Conservation (phyloP, 2,888 invertebrate species). For the Parapristionchus giblindavisi region DNA sequence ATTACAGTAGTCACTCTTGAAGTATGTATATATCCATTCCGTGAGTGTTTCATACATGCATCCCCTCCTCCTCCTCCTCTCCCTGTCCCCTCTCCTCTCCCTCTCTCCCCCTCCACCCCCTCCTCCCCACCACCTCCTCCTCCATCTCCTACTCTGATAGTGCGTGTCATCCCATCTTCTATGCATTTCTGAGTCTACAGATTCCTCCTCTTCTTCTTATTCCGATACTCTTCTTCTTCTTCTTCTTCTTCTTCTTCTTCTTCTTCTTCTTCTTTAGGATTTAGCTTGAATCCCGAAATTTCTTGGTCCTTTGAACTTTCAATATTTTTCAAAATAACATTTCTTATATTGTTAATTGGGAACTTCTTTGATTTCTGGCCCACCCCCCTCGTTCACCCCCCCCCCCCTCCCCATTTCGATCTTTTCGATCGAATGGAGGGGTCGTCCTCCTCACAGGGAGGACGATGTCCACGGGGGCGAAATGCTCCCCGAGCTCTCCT, state of each 20-base stretch:
- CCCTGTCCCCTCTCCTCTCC: conserved; percentile 1
- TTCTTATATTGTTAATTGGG: not conserved
- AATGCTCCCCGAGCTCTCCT: no score
- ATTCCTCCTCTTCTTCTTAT: conserved; percentile 7
- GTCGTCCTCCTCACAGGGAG: no score
- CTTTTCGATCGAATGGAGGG: no score
- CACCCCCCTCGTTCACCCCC: not conserved
- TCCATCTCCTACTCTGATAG: no score
- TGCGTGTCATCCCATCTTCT: no score
- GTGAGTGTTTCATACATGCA: not conserved
- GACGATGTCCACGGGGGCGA: no score
- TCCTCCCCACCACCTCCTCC: no score
- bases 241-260: conserved; percentile 11
- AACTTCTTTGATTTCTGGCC: not conserved
- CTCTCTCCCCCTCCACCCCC: no score
- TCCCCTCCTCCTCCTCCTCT: conserved; percentile 9
- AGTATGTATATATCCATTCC: no score
- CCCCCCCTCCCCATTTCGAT: not conserved
- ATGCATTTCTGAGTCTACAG: conserved; percentile 27
- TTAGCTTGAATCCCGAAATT: no score
- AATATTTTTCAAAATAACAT: not conserved
- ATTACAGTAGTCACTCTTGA: no score
- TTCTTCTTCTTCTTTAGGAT: conserved; percentile 6
- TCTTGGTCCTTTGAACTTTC: no score
- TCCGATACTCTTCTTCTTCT: not conserved